Conservation (phyloP, 2,113 vertebrate genomes). For the Elaphurus davidianus region DNA sequence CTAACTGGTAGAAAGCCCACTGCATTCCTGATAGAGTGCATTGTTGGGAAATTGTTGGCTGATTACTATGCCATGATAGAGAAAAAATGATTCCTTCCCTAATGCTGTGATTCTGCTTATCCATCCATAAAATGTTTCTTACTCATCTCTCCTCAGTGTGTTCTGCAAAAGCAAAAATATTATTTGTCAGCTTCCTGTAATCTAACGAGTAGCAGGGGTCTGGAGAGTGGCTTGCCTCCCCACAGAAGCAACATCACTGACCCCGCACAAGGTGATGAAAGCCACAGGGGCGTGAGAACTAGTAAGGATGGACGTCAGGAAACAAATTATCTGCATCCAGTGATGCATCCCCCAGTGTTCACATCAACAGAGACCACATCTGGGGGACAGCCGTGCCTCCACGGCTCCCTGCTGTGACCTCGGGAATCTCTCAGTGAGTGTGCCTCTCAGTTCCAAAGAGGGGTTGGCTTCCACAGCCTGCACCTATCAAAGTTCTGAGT, state of each 20-base stretch:
- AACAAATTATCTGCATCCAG: slow-evolving; percentile 56
- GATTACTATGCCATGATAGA: background rate
- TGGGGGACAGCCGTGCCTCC: background rate
- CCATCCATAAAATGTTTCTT: slow-evolving; percentile 56
- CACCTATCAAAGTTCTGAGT: slow-evolving; percentile 37
- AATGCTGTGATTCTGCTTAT: slow-evolving; percentile 24
- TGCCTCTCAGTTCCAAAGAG: background rate
- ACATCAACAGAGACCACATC: background rate
- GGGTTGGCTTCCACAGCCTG: slow-evolving; percentile 10
- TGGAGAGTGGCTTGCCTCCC: background rate
- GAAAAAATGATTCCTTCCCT: slow-evolving; percentile 39
- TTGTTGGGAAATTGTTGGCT: slow-evolving; percentile 32
- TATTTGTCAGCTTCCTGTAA: slow-evolving; percentile 45
- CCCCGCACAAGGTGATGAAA: slow-evolving; percentile 55
- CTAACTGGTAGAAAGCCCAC: slow-evolving; percentile 11
- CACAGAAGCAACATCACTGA: background rate
- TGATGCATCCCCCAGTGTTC: background rate
- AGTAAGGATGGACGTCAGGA: background rate
- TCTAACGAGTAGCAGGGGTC: background rate
- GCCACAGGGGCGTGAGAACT: background rate
- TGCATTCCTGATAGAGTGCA: background rate
- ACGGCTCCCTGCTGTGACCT: background rate
- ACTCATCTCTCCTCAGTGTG: slow-evolving; percentile 26
- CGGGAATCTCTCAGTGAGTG: background rate
- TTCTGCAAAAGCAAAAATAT: slow-evolving; percentile 36